Conservation (phyloP, 2,797 vertebrate species). For the Amblyopsis hoosieri region DNA sequence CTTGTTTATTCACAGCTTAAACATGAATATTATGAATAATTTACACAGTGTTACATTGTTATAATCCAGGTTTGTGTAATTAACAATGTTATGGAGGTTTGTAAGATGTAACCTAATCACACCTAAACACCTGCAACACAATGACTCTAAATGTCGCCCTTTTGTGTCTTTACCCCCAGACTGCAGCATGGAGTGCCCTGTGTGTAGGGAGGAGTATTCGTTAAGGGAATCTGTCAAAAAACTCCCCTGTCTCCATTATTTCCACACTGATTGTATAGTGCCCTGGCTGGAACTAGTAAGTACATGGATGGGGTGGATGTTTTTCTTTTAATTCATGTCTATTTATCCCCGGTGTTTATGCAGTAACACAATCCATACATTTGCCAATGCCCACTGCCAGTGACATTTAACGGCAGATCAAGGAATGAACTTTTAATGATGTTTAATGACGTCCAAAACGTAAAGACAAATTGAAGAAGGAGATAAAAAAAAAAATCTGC, state of each 20-base stretch:
- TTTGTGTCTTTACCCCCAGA: conserved; percentile 51
- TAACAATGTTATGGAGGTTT: conserved; percentile 3
- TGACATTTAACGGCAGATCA: too few species aligned
- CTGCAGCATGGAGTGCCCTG: conserved; percentile 83
- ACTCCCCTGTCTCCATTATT: conserved; percentile 90
- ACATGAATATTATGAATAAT: too few species aligned
- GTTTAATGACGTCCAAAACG: too few species aligned
- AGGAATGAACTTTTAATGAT: too few species aligned
- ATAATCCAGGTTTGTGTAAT: conserved; percentile 11
- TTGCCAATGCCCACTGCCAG: too few species aligned
- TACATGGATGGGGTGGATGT: conserved; percentile 6
- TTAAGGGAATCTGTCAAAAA: conserved; percentile 85
- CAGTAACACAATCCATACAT: too few species aligned
- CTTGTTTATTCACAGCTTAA: too few species aligned
- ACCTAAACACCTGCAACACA: conserved; percentile 9
- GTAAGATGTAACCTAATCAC: neutral
- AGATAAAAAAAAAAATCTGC: too few species aligned
- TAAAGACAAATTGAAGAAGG: too few species aligned
- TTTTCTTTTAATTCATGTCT: conserved; percentile 6
- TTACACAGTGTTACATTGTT: too few species aligned
- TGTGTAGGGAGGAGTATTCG: conserved; percentile 89
- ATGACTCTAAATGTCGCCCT: neutral
- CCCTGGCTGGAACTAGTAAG: conserved; percentile 94
- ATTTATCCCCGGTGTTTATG: too few species aligned
- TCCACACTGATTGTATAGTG: conserved; percentile 91